These are phyloP conservation scores for Ditylenchus weischeri DNA, from an alignment of 2,888 invertebrate species.

Conservation along the genomic window DNA sequence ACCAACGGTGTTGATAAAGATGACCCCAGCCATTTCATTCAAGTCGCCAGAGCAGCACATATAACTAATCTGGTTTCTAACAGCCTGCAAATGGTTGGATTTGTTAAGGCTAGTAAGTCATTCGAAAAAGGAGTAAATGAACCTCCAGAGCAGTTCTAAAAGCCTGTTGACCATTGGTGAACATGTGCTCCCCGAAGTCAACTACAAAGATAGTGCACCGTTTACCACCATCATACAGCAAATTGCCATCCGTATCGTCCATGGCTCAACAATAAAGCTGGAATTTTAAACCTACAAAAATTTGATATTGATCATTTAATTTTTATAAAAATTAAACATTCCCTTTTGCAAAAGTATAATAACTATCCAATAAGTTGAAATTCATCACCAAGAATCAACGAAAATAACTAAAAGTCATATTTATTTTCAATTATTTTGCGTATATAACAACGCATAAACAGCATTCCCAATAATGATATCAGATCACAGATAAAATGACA, in stretches of 20 bases:
- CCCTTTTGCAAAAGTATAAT: no score
- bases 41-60: conserved; percentile 24
- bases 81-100: conserved; percentile 12
- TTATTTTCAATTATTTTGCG: conserved; percentile 5
- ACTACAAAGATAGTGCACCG: conserved; percentile 24
- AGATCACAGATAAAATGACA: background rate
- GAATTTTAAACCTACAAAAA: no score
- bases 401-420: background rate
- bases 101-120: background rate
- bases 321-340: no score
- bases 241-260: conserved; percentile 8
- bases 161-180: conserved; percentile 15
- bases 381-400: background rate
- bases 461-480: background rate
- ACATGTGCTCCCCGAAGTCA: conserved; percentile 31
- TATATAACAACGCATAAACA: conserved; percentile 6
- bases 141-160: conserved; percentile 25
- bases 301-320: no score
- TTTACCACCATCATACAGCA: conserved; percentile 30
- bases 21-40: conserved; percentile 16
- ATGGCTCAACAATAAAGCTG: background rate
- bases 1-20: conserved; percentile 25
- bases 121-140: background rate
- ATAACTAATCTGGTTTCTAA: conserved; percentile 20
- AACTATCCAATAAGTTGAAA: no score